These are phyloP conservation scores for Pseudomyrmex pallidus DNA, from an alignment of 1,140 invertebrate species.

Conservation along the genomic window DNA sequence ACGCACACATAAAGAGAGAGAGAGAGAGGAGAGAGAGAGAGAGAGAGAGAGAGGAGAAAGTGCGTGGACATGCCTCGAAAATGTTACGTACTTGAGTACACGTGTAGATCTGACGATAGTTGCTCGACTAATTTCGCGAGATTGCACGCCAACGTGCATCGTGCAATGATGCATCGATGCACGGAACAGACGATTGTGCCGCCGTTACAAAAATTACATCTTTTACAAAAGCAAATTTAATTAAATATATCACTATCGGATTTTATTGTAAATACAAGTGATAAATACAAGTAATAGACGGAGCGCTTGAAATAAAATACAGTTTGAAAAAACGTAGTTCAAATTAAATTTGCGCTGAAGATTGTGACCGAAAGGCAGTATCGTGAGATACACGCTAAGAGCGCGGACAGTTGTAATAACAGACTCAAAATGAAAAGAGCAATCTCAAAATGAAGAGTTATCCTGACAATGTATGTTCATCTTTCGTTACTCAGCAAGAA, in stretches of 20 bases:
- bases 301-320: neutral
- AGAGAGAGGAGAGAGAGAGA: conserved; percentile 49
- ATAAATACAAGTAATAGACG: neutral
- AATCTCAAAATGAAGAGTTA: conserved; percentile 34
- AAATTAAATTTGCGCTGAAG: conserved; percentile 21
- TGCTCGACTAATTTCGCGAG: conserved; percentile 73
- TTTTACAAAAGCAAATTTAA: conserved; percentile 10
- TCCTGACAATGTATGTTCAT: conserved; percentile 52
- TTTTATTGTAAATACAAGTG: neutral
- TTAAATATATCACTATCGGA: conserved; percentile 14
- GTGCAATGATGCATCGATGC: neutral
- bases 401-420: conserved; percentile 49
- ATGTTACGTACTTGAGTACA: conserved; percentile 69
- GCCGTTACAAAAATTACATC: neutral
- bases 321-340: neutral
- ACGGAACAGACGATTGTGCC: neutral
- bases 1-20: conserved; percentile 34
- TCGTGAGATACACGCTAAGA: conserved; percentile 2
- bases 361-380: neutral
- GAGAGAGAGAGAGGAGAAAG: conserved; percentile 66
- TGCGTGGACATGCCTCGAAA: conserved; percentile 68
- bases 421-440: conserved; percentile 46
- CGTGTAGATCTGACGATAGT: conserved; percentile 78
- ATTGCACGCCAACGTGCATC: conserved; percentile 52
- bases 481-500: conserved; percentile 66